phyloP scores from a whole-genome alignment of 1,140 invertebrate species.

The Spodoptera frugiperda region DNA sequence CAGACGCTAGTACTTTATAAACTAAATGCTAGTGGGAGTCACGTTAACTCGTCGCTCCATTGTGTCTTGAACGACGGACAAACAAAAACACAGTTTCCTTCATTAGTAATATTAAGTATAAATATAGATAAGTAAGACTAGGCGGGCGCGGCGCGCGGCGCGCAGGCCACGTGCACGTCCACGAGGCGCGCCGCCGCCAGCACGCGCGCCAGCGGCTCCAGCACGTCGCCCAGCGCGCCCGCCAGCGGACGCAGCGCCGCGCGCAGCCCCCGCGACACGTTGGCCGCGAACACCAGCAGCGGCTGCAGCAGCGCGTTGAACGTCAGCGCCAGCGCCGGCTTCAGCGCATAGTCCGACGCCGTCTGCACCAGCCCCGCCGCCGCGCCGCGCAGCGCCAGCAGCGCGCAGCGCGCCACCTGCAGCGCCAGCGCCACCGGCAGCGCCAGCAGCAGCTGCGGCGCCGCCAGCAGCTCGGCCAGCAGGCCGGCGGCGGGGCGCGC shows the following conservation, averaged over 20 bases:
- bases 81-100: too few species aligned
- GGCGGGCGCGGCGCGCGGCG: slow-evolving; percentile 21
- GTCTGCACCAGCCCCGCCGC: neutral
- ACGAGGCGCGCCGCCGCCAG: slow-evolving; percentile 62
- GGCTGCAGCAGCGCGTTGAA: slow-evolving; percentile 90
- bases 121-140: neutral
- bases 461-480: slow-evolving; percentile 58
- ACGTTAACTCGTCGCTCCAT: too few species aligned
- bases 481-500: slow-evolving; percentile 21
- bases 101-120: too few species aligned
- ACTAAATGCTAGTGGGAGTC: too few species aligned
- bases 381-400: slow-evolving; percentile 30
- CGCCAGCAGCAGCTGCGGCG: slow-evolving; percentile 49
- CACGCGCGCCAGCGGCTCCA: slow-evolving; percentile 58
- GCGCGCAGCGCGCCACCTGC: slow-evolving; percentile 39
- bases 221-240: slow-evolving; percentile 58
- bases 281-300: slow-evolving; percentile 88
- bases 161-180: slow-evolving; percentile 55
- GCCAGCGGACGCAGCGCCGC: slow-evolving; percentile 89
- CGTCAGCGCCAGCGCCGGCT: slow-evolving; percentile 59
- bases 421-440: slow-evolving; percentile 52
- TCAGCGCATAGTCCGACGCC: slow-evolving; percentile 44
- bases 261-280: slow-evolving; percentile 87
- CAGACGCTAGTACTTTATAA: too few species aligned
- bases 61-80: too few species aligned